A percentile compares a stretch with the other conserved stretches of the same genome.
phyloP scores from a whole-genome alignment of 2,113 vertebrate genomes.

The Chloroceryle aenea region DNA sequence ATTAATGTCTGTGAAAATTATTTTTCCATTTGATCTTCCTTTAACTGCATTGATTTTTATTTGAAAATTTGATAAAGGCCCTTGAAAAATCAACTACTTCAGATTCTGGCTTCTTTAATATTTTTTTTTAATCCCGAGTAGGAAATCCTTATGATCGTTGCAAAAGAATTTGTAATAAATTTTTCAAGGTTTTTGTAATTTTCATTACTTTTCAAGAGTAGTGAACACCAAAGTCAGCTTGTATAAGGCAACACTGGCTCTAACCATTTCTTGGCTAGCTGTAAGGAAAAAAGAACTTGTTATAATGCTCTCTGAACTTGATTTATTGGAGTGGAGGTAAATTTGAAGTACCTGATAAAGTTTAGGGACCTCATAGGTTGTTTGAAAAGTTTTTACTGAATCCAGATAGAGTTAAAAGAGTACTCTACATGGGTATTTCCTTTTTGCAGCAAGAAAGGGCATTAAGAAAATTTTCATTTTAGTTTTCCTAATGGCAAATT shows the following conservation, averaged over 20 bases:
- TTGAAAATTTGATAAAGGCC: background rate
- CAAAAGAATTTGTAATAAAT: background rate
- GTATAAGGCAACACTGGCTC: background rate
- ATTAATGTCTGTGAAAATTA: background rate
- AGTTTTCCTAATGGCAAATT: background rate
- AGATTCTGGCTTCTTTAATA: background rate
- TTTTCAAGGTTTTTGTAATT: background rate
- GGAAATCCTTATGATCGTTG: background rate
- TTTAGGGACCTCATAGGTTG: background rate
- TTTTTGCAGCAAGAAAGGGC: background rate
- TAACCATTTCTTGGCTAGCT: background rate
- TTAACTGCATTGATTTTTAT: background rate
- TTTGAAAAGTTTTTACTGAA: background rate
- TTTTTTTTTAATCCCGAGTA: background rate
- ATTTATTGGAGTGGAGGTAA: background rate
- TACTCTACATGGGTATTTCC: background rate
- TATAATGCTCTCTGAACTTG: background rate
- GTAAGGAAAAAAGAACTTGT: background rate
- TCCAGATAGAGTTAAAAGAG: background rate
- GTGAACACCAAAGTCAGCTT: background rate
- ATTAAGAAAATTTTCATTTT: background rate
- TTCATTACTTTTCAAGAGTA: background rate
- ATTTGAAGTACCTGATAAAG: background rate
- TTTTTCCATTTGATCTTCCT: slow-evolving; percentile 13
- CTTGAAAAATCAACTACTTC: background rate